These are phyloP conservation scores for Steinernema scapterisci DNA, from an alignment of 2,888 invertebrate species.

Conservation along the genomic window DNA sequence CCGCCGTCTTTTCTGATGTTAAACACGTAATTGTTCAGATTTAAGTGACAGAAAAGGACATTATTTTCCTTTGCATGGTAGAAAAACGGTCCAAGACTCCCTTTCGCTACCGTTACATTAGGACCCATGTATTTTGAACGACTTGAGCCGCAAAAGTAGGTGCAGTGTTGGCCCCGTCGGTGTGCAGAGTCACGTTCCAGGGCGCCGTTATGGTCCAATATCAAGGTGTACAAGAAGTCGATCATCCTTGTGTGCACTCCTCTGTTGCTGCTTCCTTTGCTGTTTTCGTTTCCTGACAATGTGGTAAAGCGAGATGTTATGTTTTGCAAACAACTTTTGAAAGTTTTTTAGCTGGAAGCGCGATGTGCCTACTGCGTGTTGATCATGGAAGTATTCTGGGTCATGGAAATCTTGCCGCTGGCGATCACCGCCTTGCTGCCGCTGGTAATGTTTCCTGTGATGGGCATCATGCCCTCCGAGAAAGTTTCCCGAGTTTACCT, in stretches of 20 bases:
- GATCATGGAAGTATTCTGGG: conserved; percentile 64
- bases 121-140: conserved; percentile 13
- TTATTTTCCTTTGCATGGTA: neutral
- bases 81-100: neutral
- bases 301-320: neutral
- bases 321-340: neutral
- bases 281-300: conserved; percentile 20
- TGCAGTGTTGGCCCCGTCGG: neutral
- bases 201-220: conserved; percentile 2
- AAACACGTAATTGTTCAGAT: neutral
- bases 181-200: neutral
- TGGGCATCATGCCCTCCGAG: conserved; percentile 40
- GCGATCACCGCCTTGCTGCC: conserved; percentile 61
- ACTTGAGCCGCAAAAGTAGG: conserved; percentile 19
- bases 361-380: conserved; percentile 66
- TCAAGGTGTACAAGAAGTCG: conserved; percentile 27
- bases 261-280: neutral
- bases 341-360: conserved; percentile 48
- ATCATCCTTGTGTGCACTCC: neutral
- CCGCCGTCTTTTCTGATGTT: no score
- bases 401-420: conserved; percentile 60
- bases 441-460: conserved; percentile 37
- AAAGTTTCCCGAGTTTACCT: conserved; percentile 38
- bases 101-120: neutral
- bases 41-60: neutral